Base-by-base conservation (phyloP, 2,888 invertebrate species). In the Cheilosia scutellata region DNA sequence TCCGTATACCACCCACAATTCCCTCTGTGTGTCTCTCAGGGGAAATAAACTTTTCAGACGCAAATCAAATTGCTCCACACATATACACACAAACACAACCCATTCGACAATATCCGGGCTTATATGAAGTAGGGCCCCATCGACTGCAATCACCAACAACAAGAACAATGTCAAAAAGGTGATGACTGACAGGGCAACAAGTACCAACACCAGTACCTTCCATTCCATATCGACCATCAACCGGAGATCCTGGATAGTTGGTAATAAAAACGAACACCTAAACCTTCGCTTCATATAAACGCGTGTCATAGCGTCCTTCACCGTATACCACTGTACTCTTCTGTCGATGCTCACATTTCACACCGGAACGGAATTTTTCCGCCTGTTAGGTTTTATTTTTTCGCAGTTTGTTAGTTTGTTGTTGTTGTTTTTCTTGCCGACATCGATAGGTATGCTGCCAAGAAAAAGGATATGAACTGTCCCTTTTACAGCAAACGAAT, bases 181-280 rank as follows among this genome's bases (percentile, higher is more conserved):
- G 47, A 71, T 29, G 60, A 70, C 49, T 63, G 65, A 71, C 63
- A 75, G 68, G 70, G 78, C 83, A 84, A 84, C 78, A 79, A 79
- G 74, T 84, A 65, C 42, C 53, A 31, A 55, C 44, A 25, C 31
- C 40, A 65, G 53, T 13, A 11, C 33, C 51, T 60, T 63, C 47
- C 62, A 51, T 51, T 27, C 27, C 25, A 11, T 72, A 82, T 77
- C 71, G 70, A 60, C 65, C 65, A 75, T 75, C 84, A 75, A 71
- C 79, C 70, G 84, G 79, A 84, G 84, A 84, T 84, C 75, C 66
- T 70, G 75, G 79, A 65, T 79, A 71, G 75, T 71, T 71, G 84
- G 84, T 71, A 75, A 79, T 84, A 84, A 84, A 84, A 84, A 47
- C 71, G 84, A 79, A 65, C 84, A 84, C 79, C 78, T 78, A 53